phyloP scores from a whole-genome alignment of 2,113 vertebrate species.

The Chaetorhynchus papuensis region DNA sequence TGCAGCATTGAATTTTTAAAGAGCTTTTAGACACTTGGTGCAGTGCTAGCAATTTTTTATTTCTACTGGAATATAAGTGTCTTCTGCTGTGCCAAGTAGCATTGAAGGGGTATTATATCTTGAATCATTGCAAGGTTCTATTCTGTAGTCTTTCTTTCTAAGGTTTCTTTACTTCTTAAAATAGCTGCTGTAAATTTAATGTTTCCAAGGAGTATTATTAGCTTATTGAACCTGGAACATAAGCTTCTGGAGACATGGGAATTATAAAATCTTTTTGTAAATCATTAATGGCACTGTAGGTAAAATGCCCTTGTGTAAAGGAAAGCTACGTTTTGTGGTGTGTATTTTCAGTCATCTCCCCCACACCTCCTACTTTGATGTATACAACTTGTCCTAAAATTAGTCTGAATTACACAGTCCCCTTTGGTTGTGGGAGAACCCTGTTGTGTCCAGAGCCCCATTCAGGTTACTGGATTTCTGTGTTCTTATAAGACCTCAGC shows the following conservation, averaged over 20 bases:
- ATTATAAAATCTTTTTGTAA: not conserved
- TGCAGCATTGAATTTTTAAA: not conserved
- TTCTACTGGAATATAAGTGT: not conserved
- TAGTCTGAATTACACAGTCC: not conserved
- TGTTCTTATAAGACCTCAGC: not conserved
- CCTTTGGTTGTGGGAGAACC: not conserved
- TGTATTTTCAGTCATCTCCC: not conserved
- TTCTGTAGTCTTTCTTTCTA: not conserved
- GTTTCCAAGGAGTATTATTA: not conserved
- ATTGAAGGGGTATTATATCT: not conserved
- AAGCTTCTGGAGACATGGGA: not conserved
- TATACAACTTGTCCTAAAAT: not conserved
- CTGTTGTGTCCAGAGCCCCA: not conserved
- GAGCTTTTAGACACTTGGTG: not conserved
- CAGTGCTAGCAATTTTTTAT: not conserved
- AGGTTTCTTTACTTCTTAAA: constrained; percentile 2
- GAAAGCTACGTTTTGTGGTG: not conserved
- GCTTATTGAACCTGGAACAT: not conserved
- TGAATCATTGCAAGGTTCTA: not conserved
- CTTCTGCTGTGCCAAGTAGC: not conserved
- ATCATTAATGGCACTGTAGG: not conserved
- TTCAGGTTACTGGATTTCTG: not conserved
- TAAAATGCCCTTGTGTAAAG: not conserved
- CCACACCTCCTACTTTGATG: not conserved
- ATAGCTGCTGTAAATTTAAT: not conserved